These are phyloP conservation scores for Propithecus perrieri DNA, from an alignment of 2,797 vertebrate genomes.

Conservation along the genomic window DNA sequence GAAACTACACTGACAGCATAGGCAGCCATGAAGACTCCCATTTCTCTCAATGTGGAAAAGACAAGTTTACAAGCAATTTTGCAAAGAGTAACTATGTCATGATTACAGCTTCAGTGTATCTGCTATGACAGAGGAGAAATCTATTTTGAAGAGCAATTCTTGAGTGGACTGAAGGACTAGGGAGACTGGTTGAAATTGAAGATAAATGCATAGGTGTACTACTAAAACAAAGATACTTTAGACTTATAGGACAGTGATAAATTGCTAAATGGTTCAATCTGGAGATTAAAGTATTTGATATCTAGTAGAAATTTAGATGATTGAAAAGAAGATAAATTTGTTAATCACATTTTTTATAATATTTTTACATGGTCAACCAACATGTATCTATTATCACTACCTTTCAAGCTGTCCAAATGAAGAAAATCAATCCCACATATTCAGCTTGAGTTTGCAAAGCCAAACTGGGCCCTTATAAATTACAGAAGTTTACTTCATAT, in stretches of 20 bases:
- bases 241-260: not conserved
- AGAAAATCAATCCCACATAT: too few species aligned
- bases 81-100: not conserved
- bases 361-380: not conserved
- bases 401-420: not conserved
- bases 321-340: not conserved
- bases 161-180: not conserved
- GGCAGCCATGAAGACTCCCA: not conserved
- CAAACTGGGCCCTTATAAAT: not conserved
- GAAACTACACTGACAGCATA: not conserved
- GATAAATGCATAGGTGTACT: not conserved
- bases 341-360: not conserved
- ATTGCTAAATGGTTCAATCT: not conserved
- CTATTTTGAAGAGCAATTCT: not conserved
- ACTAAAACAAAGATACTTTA: not conserved
- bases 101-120: not conserved
- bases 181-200: not conserved
- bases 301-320: not conserved
- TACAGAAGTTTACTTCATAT: not conserved
- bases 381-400: not conserved
- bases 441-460: too few species aligned
- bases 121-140: not conserved
- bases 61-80: not conserved
- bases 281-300: not conserved
- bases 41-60: not conserved